Evolutionary conservation across 2,888 invertebrate species (phyloP).

Genomic region (Agrochola circellaris): DNA sequence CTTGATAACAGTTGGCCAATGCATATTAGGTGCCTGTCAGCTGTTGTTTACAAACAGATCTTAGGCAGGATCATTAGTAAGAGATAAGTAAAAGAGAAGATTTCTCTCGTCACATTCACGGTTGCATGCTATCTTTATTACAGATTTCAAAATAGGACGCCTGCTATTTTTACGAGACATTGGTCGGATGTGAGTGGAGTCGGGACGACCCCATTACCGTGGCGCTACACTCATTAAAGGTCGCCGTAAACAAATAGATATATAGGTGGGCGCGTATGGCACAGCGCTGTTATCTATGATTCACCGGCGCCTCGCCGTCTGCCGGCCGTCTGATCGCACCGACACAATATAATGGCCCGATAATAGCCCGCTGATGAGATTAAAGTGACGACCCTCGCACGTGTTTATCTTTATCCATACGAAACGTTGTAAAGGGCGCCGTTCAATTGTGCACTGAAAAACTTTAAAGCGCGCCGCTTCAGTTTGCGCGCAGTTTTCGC

Average conservation of each 20-base stretch:
- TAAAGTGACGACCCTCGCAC: conserved; percentile 81
- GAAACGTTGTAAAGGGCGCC: conserved; percentile 54
- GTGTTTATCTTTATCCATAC: conserved; percentile 73
- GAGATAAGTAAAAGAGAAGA: conserved; percentile 10
- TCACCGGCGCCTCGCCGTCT: conserved; percentile 90
- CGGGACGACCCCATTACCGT: conserved; percentile 80
- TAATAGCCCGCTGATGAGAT: conserved; percentile 86
- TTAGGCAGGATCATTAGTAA: conserved; percentile 18
- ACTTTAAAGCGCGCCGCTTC: conserved; percentile 28
- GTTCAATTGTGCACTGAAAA: conserved; percentile 41
- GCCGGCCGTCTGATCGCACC: conserved; percentile 85
- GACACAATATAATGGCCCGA: conserved; percentile 84
- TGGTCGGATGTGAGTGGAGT: conserved; percentile 72
- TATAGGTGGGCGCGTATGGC: conserved; percentile 85
- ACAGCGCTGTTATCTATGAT: conserved; percentile 87
- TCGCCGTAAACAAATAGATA: conserved; percentile 87
- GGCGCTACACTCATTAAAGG: conserved; percentile 85
- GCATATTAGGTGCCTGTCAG: conserved; percentile 12
- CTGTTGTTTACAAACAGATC: conserved; percentile 38
- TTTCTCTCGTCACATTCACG: conserved; percentile 21
- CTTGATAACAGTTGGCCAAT: conserved; percentile 16
- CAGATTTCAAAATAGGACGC: conserved; percentile 59
- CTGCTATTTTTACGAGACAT: conserved; percentile 78
- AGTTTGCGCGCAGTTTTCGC: conserved; percentile 43
- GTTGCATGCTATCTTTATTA: conserved; percentile 43